Conservation (phyloP, 2,888 invertebrate species). For the Strigamia crassipes region DNA sequence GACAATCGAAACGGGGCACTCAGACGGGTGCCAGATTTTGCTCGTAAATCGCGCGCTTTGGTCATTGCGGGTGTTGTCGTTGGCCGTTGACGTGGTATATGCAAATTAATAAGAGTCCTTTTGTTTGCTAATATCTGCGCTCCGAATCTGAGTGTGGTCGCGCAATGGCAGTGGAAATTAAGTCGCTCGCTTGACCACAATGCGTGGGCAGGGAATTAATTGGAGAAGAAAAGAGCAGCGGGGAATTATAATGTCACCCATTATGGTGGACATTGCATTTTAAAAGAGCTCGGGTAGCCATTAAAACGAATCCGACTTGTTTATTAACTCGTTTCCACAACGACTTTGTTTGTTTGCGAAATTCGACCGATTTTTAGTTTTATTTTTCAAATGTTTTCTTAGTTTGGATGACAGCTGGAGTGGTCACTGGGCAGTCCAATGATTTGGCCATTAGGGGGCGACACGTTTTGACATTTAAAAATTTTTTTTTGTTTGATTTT, state of each 20-base stretch:
- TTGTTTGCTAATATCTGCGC: slow-evolving; percentile 15
- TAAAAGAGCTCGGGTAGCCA: background rate
- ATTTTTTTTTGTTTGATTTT: background rate
- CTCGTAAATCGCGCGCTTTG: slow-evolving; percentile 20
- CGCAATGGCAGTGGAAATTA: slow-evolving; percentile 35
- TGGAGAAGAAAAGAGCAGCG: background rate
- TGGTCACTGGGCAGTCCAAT: background rate
- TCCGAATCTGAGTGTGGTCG: slow-evolving; percentile 15
- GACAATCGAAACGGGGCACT: slow-evolving; percentile 8
- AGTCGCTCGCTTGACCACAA: slow-evolving; percentile 24
- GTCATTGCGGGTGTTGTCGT: slow-evolving; percentile 19
- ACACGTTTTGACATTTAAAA: background rate
- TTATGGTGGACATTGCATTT: slow-evolving; percentile 35
- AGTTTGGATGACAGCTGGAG: background rate
- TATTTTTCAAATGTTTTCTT: background rate
- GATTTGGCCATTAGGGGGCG: background rate
- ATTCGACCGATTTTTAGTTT: background rate
- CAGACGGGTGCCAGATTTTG: slow-evolving; percentile 18
- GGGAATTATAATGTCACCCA: background rate
- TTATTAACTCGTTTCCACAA: background rate
- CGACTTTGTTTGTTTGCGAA: background rate
- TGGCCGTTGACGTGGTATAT: background rate
- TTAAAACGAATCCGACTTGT: slow-evolving; percentile 10
- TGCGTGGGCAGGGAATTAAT: slow-evolving; percentile 30
- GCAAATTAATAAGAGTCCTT: slow-evolving; percentile 14